phyloP scores from a whole-genome alignment of 2,888 invertebrate genomes.

The Hyposoter didymator region DNA sequence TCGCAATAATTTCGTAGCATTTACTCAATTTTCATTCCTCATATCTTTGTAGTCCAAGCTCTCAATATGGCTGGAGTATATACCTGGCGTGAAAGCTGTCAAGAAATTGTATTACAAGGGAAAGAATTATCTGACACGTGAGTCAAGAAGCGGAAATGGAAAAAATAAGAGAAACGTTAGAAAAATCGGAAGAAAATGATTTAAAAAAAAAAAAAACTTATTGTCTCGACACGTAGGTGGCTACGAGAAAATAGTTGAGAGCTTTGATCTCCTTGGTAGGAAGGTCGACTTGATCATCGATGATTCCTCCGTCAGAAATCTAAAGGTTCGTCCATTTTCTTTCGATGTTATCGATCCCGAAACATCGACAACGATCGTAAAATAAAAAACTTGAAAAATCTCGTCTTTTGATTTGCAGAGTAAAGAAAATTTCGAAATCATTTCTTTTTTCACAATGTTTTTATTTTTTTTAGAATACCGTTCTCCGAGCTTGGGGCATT shows the following conservation, averaged over 20 bases:
- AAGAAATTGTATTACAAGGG: slow-evolving; percentile 74
- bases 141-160: slow-evolving; percentile 35
- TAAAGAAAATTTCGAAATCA: neutral
- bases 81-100: slow-evolving; percentile 74
- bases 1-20: neutral
- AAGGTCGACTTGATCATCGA: slow-evolving; percentile 74
- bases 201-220: neutral
- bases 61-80: slow-evolving; percentile 61
- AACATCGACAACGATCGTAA: neutral
- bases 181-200: neutral
- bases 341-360: neutral
- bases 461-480: slow-evolving; percentile 71
- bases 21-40: neutral
- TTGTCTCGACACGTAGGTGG: slow-evolving; percentile 66
- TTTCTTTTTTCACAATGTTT: slow-evolving; percentile 9
- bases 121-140: slow-evolving; percentile 75
- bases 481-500: slow-evolving; percentile 76
- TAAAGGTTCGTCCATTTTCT: slow-evolving; percentile 71
- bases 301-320: slow-evolving; percentile 73
- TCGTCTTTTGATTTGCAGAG: neutral
- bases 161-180: slow-evolving; percentile 14
- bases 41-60: slow-evolving; percentile 71
- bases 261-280: slow-evolving; percentile 74
- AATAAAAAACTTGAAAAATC: neutral
- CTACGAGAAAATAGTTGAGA: slow-evolving; percentile 73